Base-by-base conservation (phyloP, 1,140 invertebrate species). In the Arion vulgaris region DNA sequence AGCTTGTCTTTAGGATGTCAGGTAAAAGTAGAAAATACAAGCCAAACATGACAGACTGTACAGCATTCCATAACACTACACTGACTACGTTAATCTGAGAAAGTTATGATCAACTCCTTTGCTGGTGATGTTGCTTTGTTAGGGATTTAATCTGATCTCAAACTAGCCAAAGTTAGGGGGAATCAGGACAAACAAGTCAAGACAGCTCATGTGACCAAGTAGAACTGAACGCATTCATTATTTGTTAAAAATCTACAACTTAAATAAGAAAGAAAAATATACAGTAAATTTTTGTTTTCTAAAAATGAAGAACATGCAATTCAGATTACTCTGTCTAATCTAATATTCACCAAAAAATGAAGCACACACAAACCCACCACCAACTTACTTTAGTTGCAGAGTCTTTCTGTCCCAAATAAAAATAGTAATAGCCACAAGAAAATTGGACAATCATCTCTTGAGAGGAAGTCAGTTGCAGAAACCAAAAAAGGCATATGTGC, bases 361-460 rank as follows among this genome's bases (percentile, higher is more conserved):
- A 7, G 17, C 28, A 66, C 62, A 66, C 62, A 66, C 62, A 78
- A 68, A 78, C 76, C 76, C 76, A 78, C 53, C 76, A 78, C 76
- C 76, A 45, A 78, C 76, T 78, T 78, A 78, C 76, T 78, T 66
- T 39, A 26, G 28, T 41, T 66, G 38, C n/a, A 49, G 41, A 4
- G 39, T 32, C 71, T 72, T 39, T 45, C 71, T 72, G 36, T 39
- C 71, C 73, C 73, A 75, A 75, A 9, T 45, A 75, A 1, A 49
- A 49, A 49, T 5, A n/a, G 45, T 19, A 73, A 26, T 11, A 5
- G 73, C 73, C 73, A 74, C 34, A 74, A 45, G 32, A 28, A 36
- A 71, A 71, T 34, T 23, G 19, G 23, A 36, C 9, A 15, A 39
- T 41, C 39, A 39, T 74, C 34, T 75, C 17, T 9, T 0, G 15